Conservation (phyloP, 2,113 vertebrate genomes). For the Bombycilla garrulus region DNA sequence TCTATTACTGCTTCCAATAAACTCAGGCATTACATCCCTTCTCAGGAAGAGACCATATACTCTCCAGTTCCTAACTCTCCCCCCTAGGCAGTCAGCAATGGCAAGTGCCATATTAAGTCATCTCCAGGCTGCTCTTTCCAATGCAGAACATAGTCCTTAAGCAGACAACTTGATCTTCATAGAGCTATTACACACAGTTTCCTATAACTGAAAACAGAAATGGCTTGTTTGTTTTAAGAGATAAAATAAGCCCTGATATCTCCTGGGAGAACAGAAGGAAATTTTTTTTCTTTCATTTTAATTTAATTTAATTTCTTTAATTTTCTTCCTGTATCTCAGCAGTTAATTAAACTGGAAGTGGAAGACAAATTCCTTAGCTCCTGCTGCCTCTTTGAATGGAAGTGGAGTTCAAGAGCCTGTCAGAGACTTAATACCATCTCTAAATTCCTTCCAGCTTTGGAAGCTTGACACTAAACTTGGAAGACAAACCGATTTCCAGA, state of each 20-base stretch:
- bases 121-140: neutral
- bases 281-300: too few species aligned
- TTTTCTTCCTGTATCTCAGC: neutral
- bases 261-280: neutral
- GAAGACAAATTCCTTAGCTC: neutral
- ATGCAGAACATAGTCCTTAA: neutral
- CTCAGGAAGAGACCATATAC: fast-evolving
- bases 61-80: neutral
- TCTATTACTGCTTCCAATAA: neutral
- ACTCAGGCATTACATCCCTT: neutral
- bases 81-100: neutral
- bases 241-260: neutral
- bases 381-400: neutral
- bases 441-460: neutral
- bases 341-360: neutral
- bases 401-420: neutral
- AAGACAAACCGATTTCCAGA: neutral
- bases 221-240: neutral
- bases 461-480: neutral
- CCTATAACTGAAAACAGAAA: neutral
- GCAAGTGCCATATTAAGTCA: neutral
- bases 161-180: neutral
- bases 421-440: neutral
- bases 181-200: neutral
- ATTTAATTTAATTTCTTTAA: too few species aligned